Evolutionary conservation across 2,113 vertebrate species (phyloP).

Genomic region (human (Homo sapiens)): GRCh38 chr4:151904001-151904500

Average conservation of each 20-base stretch:
- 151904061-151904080: not conserved
- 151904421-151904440: not conserved
- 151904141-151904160: not conserved
- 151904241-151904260: not conserved
- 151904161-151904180: not conserved
- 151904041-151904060: not conserved
- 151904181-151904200: not conserved
- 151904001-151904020: not conserved
- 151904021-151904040: not conserved
- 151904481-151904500: not conserved
- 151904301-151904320: not conserved
- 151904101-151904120: not conserved
- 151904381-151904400: not conserved
- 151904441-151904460: not conserved
- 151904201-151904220: not conserved
- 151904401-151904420: not conserved
- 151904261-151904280: not conserved
- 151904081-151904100: not conserved
- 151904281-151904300: not conserved
- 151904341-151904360: too few relatives aligned
- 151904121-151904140: not conserved
- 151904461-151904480: not conserved
- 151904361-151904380: not conserved
- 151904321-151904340: not conserved
- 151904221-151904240: not conserved